phyloP scores from a whole-genome alignment of 1,140 invertebrate species.

The Nasonia vitripennis region DNA sequence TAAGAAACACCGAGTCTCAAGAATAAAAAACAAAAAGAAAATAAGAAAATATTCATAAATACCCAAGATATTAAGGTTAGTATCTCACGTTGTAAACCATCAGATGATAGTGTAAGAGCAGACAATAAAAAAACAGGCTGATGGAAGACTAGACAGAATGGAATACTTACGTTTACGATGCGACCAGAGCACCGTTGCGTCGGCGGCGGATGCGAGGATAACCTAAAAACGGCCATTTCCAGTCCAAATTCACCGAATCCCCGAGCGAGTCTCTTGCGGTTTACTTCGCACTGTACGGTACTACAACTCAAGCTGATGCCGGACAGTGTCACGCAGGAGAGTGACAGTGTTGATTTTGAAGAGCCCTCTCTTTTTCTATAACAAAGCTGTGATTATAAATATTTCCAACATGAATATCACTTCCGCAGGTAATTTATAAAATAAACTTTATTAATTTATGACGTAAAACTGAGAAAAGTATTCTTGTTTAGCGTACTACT shows the following conservation, averaged over 20 bases:
- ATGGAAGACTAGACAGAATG: no score
- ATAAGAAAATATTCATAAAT: background rate
- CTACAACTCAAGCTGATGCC: background rate
- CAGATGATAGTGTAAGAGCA: background rate
- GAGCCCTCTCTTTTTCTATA: background rate
- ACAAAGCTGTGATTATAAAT: background rate
- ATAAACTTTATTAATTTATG: background rate
- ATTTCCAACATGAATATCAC: constrained; percentile 73
- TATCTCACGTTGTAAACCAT: background rate
- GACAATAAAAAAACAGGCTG: no score
- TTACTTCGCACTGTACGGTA: background rate
- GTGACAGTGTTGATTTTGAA: constrained; percentile 1
- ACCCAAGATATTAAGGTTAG: background rate
- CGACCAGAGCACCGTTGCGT: no score
- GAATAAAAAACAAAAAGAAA: background rate
- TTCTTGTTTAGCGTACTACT: background rate
- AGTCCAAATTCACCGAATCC: no score
- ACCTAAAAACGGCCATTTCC: no score
- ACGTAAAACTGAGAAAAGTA: background rate
- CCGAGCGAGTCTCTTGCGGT: background rate
- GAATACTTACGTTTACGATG: no score
- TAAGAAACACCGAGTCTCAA: background rate
- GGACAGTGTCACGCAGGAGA: background rate
- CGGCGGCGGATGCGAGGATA: no score
- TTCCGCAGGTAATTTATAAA: constrained; percentile 69